phyloP scores from a whole-genome alignment of 2,888 invertebrate species.

The Andrena bicolor region DNA sequence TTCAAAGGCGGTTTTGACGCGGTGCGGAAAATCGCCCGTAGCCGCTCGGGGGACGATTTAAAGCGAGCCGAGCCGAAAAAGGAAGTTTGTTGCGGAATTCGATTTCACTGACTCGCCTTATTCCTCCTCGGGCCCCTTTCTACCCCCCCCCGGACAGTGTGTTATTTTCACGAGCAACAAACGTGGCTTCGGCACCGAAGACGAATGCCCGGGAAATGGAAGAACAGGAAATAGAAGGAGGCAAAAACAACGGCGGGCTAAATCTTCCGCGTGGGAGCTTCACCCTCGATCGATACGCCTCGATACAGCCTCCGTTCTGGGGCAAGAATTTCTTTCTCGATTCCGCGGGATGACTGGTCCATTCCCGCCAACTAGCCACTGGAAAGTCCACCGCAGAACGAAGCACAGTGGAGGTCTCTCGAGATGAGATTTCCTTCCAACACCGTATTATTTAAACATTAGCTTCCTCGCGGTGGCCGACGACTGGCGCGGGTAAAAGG shows the following conservation, averaged over 20 bases:
- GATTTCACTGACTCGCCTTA: conserved; percentile 50
- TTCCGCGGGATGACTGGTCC: conserved; percentile 12
- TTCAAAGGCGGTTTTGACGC: conserved; percentile 33
- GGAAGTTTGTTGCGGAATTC: conserved; percentile 56
- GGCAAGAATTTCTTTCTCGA: conserved; percentile 37
- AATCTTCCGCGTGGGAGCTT: conserved; percentile 39
- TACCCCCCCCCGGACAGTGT: not conserved
- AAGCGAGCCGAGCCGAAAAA: conserved; percentile 43
- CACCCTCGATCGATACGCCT: conserved; percentile 41
- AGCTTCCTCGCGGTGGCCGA: not conserved
- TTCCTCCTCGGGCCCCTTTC: not conserved
- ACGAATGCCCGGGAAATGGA: conserved; percentile 56
- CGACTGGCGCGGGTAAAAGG: not conserved
- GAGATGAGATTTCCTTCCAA: not conserved
- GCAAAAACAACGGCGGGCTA: conserved; percentile 53
- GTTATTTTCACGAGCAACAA: conserved; percentile 59
- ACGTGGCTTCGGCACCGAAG: conserved; percentile 55
- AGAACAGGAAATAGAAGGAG: conserved; percentile 50
- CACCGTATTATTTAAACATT: conserved; percentile 21
- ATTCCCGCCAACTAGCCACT: not conserved
- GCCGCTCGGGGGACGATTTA: conserved; percentile 43
- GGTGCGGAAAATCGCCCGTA: conserved; percentile 33
- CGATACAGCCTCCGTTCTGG: conserved; percentile 26
- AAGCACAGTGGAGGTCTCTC: not conserved
- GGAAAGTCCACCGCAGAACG: not conserved